These are phyloP conservation scores for Cnemophilus loriae DNA, from an alignment of 2,113 vertebrate genomes.

Conservation along the genomic window DNA sequence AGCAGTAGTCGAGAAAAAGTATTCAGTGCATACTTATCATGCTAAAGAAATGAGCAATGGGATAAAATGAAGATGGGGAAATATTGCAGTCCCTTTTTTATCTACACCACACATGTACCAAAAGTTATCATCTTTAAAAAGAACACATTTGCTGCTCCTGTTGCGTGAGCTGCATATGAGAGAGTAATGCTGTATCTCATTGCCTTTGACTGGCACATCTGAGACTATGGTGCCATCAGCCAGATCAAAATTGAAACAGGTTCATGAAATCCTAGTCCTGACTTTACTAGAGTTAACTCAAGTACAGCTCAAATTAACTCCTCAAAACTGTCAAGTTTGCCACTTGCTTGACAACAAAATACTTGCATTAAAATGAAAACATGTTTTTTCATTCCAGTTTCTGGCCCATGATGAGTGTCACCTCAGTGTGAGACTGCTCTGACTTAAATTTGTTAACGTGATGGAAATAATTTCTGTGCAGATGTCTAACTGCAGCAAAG, in stretches of 20 bases:
- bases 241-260: not conserved
- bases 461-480: not conserved
- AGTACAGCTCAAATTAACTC: not conserved
- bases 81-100: not conserved
- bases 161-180: not conserved
- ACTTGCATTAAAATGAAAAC: not conserved
- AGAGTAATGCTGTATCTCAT: not conserved
- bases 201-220: not conserved
- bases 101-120: not conserved
- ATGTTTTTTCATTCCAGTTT: not conserved
- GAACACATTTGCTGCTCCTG: not conserved
- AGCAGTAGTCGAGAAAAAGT: not conserved
- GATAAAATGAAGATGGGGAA: not conserved
- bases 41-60: not conserved
- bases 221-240: not conserved
- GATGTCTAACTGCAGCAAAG: not conserved
- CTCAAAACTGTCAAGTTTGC: not conserved
- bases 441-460: not conserved
- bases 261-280: not conserved
- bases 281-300: not conserved
- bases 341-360: not conserved
- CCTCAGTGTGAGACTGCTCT: not conserved
- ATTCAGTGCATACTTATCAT: not conserved
- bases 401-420: not conserved
- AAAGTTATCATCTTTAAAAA: not conserved